phyloP scores from a whole-genome alignment of 2,888 invertebrate genomes.

The Himalopsyche japonica region DNA sequence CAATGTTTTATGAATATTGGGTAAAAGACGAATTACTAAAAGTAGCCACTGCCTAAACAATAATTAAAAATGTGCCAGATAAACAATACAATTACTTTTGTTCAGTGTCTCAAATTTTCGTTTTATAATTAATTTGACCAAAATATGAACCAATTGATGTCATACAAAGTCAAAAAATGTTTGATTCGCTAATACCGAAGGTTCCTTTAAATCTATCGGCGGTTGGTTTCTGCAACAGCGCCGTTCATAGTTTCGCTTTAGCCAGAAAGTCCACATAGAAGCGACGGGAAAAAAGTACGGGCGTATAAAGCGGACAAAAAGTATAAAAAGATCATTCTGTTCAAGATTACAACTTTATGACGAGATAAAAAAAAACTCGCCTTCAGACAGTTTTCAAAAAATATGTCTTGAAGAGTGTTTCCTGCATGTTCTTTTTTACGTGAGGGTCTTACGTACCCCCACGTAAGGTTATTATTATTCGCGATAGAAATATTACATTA shows the following conservation, averaged over 20 bases:
- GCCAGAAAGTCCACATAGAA: not conserved
- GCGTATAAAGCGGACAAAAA: slow-evolving; percentile 30
- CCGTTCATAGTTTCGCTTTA: not conserved
- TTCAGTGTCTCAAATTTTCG: too few relatives aligned
- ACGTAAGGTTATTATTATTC: not conserved
- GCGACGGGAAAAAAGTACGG: not conserved
- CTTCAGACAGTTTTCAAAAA: not conserved
- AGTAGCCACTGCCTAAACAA: too few relatives aligned
- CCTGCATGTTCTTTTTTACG: not conserved
- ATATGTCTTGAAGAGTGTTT: not conserved
- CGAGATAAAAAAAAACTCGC: slow-evolving; percentile 30
- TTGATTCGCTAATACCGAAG: too few relatives aligned
- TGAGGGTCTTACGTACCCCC: not conserved
- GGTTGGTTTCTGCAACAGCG: not conserved
- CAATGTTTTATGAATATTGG: too few relatives aligned
- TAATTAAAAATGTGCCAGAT: too few relatives aligned
- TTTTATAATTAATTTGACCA: too few relatives aligned
- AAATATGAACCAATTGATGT: too few relatives aligned
- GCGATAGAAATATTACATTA: not conserved
- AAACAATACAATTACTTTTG: too few relatives aligned
- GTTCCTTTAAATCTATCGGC: not conserved
- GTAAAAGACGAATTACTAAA: too few relatives aligned
- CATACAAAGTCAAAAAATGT: too few relatives aligned
- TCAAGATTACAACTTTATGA: slow-evolving; percentile 38
- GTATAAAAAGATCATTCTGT: slow-evolving; percentile 35